Base-by-base conservation (phyloP, 2,797 vertebrate species). In the Manis javanica region DNA sequence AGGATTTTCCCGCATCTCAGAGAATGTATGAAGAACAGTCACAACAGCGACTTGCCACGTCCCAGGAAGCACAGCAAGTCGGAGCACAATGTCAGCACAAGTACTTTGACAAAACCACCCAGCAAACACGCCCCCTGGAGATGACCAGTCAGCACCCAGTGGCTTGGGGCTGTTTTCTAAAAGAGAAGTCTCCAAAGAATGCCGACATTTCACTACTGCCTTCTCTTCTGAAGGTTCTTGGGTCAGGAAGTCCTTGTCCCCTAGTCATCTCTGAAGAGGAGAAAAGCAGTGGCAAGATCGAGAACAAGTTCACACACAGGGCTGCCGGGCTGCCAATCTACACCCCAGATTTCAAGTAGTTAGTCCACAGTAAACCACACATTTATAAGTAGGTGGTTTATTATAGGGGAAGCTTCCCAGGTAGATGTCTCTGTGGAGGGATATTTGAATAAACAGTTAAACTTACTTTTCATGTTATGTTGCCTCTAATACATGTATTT, bases 201-300 rank as follows among this genome's bases (percentile, higher is more conserved):
- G 46, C 23, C 87, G 96, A 87, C 88, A 94, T 92, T 81, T 61
- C 46, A 95, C 90, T 66, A 94, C 29, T 91, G 95, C 69, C 55
- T 63, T 82, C 79, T 89, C 75, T 94, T 31, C 69, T 55, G 49
- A 97, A 90, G 72, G 59, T 71, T 69, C 78, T n/a, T 69, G 64
- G 39, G 51, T 75, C 61, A 95, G 61, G 92, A 95, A 97, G 96
- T 95, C 77, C 64, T 46, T 90, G 74, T 34, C 5, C 31, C 46
- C 69, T 83, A 63, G 55, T 29, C 57, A 55, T 77, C 59, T 96
- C 51, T 86, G 64, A 29, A 89, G 82, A 21, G 31, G 8, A 37
- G 51, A 64, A 64, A 64, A 66, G 77, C 3, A 72, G 69, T 19
- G 23, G 59, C 63, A 78, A 66, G 24, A 57, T 86, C 34, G 55